phyloP scores from a whole-genome alignment of 2,888 invertebrate species.

The Hermodice carunculata region DNA sequence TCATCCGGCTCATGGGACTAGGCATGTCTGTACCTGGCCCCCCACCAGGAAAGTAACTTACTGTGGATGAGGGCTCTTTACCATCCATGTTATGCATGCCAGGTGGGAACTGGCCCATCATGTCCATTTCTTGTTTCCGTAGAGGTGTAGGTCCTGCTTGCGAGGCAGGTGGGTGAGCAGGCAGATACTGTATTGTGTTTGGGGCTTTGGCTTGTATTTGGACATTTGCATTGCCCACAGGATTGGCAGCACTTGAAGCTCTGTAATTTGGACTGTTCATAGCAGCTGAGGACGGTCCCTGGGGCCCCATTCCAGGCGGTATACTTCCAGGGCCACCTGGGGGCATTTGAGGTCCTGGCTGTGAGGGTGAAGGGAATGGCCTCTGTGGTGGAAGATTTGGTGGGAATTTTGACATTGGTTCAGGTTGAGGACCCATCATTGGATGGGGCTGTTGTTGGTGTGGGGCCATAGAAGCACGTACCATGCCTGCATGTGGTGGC shows the following conservation, averaged over 20 bases:
- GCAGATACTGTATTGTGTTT: conserved; percentile 97
- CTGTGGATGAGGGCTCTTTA: conserved; percentile 2
- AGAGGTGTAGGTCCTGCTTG: conserved; percentile 40
- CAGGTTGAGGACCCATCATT: no score
- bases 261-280: conserved; percentile 42
- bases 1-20: conserved; percentile 6
- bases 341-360: conserved; percentile 3
- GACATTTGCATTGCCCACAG: conserved; percentile 80
- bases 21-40: conserved; percentile 15
- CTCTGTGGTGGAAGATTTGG: background rate
- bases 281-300: conserved; percentile 26
- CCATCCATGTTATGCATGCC: conserved; percentile 6
- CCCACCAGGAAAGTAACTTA: conserved; percentile 6
- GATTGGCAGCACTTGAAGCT: conserved; percentile 5
- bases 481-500: no score
- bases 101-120: conserved; percentile 23
- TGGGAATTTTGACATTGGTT: no score
- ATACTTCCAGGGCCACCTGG: background rate
- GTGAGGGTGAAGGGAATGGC: conserved; percentile 1
- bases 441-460: no score
- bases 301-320: conserved; percentile 36
- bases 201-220: conserved; percentile 97
- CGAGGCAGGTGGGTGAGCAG: conserved; percentile 87
- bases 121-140: conserved; percentile 8
- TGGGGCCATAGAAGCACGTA: no score